Base-by-base conservation (phyloP, 2,797 vertebrate species). In the Astyanax mexicanus region DNA sequence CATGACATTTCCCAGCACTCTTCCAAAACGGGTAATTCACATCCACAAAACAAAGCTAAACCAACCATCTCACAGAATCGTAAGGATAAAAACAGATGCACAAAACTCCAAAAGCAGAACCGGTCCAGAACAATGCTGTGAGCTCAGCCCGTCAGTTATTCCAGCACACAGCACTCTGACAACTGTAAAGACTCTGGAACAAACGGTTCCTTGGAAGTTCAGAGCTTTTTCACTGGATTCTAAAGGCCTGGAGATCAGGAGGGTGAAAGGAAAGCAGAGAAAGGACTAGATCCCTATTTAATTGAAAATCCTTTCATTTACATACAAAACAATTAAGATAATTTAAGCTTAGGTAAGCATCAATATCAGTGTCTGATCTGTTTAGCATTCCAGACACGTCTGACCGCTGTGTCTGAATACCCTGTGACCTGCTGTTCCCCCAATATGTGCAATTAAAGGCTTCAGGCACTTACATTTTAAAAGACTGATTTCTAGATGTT, bases 11-110 rank as follows among this genome's bases (percentile, higher is more conserved):
- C 44, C 62, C 78, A 32, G 74, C 40, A 61, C 69, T 67, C 62
- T 80, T 88, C 76, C 83, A 88, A n/a, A 80, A 40, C 51, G 83
- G 49, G 81, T 79, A 86, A 85, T 86, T 72, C 87, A 80, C 86
- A 74, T 86, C 88, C 79, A 82, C 85, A 85, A 80, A 65, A 60
- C 60, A 90, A 69, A 88, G 79, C 69, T 77, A 80, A 88, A 86
- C 75, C 81, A 77, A 74, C 38, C 72, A 37, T 77, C 80, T 70
- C 49, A 76, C 76, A 75, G 61, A 75, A 73, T 84, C 65, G 58
- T 15, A 58, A 52, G 51, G 40, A 64, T 74, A 69, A 51, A 69
- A 72, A 72, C 37, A 62, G 38, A 66, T 57, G 40, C 47, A 15
- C 19, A 54, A 21, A 60, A 62, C 61, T 11, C 69, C 62, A 65